phyloP scores from a whole-genome alignment of 2,113 vertebrate genomes.

The Tetrao urogallus region DNA sequence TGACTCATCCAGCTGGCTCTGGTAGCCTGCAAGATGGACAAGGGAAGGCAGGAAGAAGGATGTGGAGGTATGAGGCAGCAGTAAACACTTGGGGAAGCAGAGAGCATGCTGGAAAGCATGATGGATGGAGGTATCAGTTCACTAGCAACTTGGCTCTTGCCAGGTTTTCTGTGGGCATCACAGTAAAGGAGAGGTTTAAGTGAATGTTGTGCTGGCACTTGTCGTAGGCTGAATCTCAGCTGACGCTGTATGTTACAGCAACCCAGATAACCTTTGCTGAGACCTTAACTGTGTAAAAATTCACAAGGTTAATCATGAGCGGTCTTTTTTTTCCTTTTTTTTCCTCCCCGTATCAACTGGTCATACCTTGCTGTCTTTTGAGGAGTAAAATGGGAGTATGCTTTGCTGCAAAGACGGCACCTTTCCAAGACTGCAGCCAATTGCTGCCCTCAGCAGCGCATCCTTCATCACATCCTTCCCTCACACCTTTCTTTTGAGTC shows the following conservation, averaged over 20 bases:
- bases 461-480: not conserved
- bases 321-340: not conserved
- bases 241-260: not conserved
- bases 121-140: not conserved
- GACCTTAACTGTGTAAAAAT: not conserved
- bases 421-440: not conserved
- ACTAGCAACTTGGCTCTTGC: not conserved
- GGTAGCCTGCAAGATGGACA: not conserved
- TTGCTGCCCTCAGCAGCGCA: not conserved
- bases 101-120: not conserved
- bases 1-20: not conserved
- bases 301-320: not conserved
- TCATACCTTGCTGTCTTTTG: not conserved
- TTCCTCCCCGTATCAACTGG: not conserved
- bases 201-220: not conserved
- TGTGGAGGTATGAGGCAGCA: not conserved
- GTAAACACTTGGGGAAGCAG: not conserved
- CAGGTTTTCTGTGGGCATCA: not conserved
- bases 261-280: not conserved
- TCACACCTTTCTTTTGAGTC: not conserved
- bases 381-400: not conserved
- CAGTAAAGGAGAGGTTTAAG: not conserved
- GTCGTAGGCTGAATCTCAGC: accelerated
- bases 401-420: not conserved
- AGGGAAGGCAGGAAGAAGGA: not conserved